Percentiles rank a stretch among this genome's conserved stretches.
These are phyloP conservation scores for Urocolius indicus DNA, from an alignment of 2,113 vertebrate species.

Conservation along the genomic window DNA sequence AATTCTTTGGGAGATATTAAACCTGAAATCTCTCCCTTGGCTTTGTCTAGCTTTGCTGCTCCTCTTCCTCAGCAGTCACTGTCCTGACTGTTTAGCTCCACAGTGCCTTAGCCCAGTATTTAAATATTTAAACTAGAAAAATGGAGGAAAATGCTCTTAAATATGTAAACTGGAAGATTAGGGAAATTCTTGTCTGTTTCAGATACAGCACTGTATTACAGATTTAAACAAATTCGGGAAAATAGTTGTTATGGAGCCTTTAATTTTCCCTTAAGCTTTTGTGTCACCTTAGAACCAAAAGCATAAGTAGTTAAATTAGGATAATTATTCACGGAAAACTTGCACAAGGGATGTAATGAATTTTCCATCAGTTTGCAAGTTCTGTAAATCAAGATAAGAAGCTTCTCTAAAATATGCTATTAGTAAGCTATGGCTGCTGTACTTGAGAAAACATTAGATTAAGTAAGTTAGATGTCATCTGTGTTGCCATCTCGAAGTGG, in stretches of 20 bases:
- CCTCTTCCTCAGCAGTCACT: background rate
- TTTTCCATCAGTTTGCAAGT: slow-evolving; percentile 11
- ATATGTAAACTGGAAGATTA: background rate
- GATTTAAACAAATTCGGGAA: background rate
- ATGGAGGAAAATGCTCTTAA: background rate
- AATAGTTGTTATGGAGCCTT: background rate
- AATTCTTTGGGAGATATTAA: background rate
- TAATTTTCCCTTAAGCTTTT: background rate
- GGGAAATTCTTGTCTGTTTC: background rate
- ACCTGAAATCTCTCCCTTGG: background rate
- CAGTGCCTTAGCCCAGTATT: background rate
- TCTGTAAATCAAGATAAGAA: slow-evolving; percentile 17
- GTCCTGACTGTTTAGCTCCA: background rate
- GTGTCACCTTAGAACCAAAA: background rate
- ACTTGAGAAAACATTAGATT: background rate
- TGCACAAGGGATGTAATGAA: background rate
- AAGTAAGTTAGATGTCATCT: background rate
- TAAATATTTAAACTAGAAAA: background rate
- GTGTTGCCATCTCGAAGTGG: background rate
- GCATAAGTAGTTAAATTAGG: slow-evolving; percentile 10
- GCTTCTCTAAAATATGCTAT: background rate
- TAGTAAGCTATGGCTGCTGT: background rate
- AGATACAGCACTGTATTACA: background rate
- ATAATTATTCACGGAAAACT: background rate
- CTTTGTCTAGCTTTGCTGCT: background rate